Conservation (phyloP, 1,140 invertebrate species). For the Forficula auricularia region DNA sequence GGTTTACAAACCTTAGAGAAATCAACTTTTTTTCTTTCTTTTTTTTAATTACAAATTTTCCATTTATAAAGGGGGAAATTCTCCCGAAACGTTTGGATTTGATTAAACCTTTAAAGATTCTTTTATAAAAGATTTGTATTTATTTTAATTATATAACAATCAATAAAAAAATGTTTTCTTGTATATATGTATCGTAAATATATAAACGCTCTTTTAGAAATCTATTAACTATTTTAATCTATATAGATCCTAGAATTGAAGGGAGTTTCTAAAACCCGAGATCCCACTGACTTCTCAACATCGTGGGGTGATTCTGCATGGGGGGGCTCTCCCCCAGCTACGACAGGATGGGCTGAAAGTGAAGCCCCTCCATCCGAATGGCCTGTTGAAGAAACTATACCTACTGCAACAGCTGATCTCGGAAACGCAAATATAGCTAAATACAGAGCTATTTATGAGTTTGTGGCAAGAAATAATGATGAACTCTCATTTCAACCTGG, state of each 20-base stretch:
- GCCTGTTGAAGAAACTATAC: slow-evolving; percentile 16
- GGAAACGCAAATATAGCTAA: slow-evolving; percentile 26
- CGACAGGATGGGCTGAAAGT: slow-evolving; percentile 15
- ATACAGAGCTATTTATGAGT: slow-evolving; percentile 86
- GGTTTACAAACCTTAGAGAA: no score
- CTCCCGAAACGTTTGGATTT: no score
- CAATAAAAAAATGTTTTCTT: background rate
- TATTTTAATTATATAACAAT: no score
- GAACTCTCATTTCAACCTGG: slow-evolving; percentile 88
- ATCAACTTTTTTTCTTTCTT: no score
- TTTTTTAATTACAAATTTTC: no score
- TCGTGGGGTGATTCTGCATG: slow-evolving; percentile 18
- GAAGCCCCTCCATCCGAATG: slow-evolving; percentile 21
- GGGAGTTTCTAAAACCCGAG: slow-evolving; percentile 3
- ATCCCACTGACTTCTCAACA: slow-evolving; percentile 16
- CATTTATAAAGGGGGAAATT: no score
- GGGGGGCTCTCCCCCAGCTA: slow-evolving; percentile 11
- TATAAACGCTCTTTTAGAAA: no score
- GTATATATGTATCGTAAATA: no score
- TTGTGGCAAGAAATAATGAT: slow-evolving; percentile 78
- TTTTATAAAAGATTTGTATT: no score
- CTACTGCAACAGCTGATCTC: slow-evolving; percentile 2
- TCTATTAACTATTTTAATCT: no score
- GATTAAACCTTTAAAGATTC: no score
- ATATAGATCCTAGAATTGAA: no score